Conservation (phyloP, 2,888 invertebrate genomes). For the Ypsolopha sequella region DNA sequence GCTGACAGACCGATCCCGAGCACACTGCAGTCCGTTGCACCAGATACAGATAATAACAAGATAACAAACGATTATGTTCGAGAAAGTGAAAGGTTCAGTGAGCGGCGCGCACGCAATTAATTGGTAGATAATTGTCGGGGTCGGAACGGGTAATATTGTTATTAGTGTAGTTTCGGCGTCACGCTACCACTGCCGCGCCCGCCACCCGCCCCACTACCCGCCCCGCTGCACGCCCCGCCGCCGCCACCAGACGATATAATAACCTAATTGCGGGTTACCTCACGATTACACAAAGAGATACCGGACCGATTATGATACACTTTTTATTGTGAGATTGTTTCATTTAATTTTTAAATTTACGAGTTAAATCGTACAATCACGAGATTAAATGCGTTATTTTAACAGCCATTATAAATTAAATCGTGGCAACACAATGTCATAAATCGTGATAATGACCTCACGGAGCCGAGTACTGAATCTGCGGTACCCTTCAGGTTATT, state of each 20-base stretch:
- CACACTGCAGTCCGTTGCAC: not conserved
- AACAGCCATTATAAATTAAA: too few species aligned
- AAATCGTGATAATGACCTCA: not conserved
- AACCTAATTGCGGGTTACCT: constrained; percentile 38
- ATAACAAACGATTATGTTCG: not conserved
- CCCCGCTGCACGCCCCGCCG: too few species aligned
- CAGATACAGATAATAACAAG: not conserved
- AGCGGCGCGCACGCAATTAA: constrained; percentile 22
- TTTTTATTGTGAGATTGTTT: constrained; percentile 1
- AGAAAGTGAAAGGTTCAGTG: constrained; percentile 8
- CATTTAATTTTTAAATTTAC: not conserved
- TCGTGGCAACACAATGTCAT: too few species aligned
- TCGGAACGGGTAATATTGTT: constrained; percentile 23
- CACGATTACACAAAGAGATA: not conserved
- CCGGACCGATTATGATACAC: constrained; percentile 1
- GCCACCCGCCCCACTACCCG: too few species aligned
- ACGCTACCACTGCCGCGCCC: constrained; percentile 14
- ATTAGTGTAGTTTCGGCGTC: constrained; percentile 18
- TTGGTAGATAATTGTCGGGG: constrained; percentile 36
- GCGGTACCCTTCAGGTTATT: not conserved
- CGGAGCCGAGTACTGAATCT: not conserved
- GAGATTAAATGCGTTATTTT: not conserved
- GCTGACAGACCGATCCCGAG: not conserved
- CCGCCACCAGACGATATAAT: constrained; percentile 22
- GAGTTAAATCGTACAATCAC: not conserved